Percentiles rank a stretch among this genome's conserved stretches.
These are phyloP conservation scores for Pseudonaja textilis DNA, from an alignment of 2,113 vertebrate genomes.

Conservation along the genomic window DNA sequence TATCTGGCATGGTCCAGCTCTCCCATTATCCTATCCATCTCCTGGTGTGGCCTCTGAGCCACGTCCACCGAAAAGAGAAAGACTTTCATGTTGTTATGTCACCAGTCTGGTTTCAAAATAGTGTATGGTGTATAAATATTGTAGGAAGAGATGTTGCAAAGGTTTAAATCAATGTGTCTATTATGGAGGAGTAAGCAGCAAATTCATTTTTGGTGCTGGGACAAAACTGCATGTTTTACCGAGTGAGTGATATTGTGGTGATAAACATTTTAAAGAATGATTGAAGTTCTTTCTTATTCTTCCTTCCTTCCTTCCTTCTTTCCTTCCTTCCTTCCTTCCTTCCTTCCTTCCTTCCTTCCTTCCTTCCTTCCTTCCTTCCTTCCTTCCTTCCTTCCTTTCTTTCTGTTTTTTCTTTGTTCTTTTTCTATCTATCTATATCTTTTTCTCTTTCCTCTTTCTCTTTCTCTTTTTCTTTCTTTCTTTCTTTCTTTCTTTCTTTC, in stretches of 20 bases:
- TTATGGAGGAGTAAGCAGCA: neutral
- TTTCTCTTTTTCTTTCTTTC: too few relatives aligned
- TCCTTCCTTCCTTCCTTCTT: too few relatives aligned
- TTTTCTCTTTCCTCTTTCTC: too few relatives aligned
- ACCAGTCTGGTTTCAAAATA: neutral
- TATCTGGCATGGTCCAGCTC: too few relatives aligned
- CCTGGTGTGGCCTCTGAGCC: too few relatives aligned
- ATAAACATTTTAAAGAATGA: neutral
- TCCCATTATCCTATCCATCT: too few relatives aligned
- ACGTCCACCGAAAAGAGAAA: too few relatives aligned
- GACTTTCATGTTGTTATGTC: too few relatives aligned
- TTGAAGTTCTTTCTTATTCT: neutral
- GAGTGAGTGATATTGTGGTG: slow-evolving; percentile 47
- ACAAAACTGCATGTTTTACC: slow-evolving; percentile 31
- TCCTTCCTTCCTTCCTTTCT: too few relatives aligned
- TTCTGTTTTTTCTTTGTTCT: accelerated
- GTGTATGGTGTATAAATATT: neutral
- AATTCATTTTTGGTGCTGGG: slow-evolving; percentile 54
- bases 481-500: too few relatives aligned
- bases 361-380: accelerated
- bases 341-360: too few relatives aligned
- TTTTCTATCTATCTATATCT: too few relatives aligned
- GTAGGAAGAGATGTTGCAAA: slow-evolving; percentile 47
- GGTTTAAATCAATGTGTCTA: slow-evolving; percentile 42
- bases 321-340: accelerated